A percentile compares a stretch with the other conserved stretches of the same genome.
phyloP scores from a whole-genome alignment of 2,888 invertebrate genomes.

The Chrysolina haemoptera region DNA sequence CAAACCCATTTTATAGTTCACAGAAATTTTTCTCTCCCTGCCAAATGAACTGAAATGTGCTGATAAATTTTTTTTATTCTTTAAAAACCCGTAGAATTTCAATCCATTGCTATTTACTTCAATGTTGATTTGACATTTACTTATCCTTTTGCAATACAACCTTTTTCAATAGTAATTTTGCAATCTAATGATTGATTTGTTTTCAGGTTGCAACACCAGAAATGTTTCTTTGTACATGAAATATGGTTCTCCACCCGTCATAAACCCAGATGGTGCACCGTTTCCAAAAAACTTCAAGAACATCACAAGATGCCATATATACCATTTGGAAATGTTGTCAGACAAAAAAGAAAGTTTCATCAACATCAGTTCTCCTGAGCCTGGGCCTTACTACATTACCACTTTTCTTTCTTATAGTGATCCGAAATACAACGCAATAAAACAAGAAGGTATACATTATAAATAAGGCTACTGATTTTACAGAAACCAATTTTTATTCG shows the following conservation, averaged over 20 bases:
- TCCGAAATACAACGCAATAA: constrained; percentile 80
- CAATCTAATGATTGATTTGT: constrained; percentile 5
- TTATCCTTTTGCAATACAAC: too few species aligned
- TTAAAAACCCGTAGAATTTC: too few species aligned
- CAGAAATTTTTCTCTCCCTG: too few species aligned
- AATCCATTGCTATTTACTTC: too few species aligned
- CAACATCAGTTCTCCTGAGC: constrained; percentile 76
- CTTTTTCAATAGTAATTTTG: too few species aligned
- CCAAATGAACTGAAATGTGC: too few species aligned
- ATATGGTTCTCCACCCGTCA: constrained; percentile 86
- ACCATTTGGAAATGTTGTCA: constrained; percentile 75
- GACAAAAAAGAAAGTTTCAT: constrained; percentile 75
- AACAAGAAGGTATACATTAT: constrained; percentile 78
- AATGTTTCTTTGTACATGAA: constrained; percentile 82
- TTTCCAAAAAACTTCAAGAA: constrained; percentile 73
- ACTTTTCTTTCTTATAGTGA: constrained; percentile 85
- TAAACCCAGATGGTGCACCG: constrained; percentile 85
- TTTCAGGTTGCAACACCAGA: constrained; percentile 62
- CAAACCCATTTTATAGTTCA: too few species aligned
- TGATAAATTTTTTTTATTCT: too few species aligned
- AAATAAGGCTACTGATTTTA: not conserved
- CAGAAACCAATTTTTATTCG: too few species aligned
- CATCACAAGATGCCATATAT: constrained; percentile 69
- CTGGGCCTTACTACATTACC: constrained; percentile 86
- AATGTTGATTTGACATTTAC: too few species aligned